These are phyloP conservation scores for Karalla daura DNA, from an alignment of 2,797 vertebrate genomes.

Conservation along the genomic window DNA sequence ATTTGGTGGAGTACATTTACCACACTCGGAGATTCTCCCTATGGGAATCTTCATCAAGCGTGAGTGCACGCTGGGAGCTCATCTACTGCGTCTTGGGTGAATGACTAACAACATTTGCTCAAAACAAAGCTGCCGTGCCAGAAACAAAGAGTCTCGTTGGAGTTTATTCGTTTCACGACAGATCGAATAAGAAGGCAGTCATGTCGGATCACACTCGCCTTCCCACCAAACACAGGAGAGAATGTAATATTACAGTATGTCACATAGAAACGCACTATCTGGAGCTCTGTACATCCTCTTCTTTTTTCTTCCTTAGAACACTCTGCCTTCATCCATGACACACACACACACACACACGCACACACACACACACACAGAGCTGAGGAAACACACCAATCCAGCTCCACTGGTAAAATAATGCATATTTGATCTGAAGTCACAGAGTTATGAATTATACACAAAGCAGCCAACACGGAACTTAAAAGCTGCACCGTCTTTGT, in stretches of 20 bases:
- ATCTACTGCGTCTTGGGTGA: too few species aligned
- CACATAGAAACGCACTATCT: neutral
- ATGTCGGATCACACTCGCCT: too few species aligned
- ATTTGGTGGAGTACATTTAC: neutral
- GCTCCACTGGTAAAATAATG: constrained; percentile 55
- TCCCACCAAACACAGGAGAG: neutral
- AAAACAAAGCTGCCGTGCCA: neutral
- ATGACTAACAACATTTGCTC: neutral
- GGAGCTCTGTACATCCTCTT: too few species aligned
- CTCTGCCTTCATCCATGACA: too few species aligned
- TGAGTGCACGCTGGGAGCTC: constrained; percentile 2
- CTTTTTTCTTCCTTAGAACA: neutral
- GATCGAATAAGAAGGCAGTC: neutral
- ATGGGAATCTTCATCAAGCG: neutral
- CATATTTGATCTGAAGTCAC: constrained; percentile 69
- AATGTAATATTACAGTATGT: neutral
- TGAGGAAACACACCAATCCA: constrained; percentile 2
- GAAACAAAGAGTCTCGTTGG: neutral
- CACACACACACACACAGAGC: constrained; percentile 5
- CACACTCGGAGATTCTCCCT: neutral
- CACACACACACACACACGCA: constrained; percentile 1
- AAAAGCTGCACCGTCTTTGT: constrained; percentile 49
- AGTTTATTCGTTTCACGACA: neutral
- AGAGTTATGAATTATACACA: constrained; percentile 73
- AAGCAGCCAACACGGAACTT: constrained; percentile 47